A percentile compares a stretch with the other conserved stretches of the same genome.
Conservation (phyloP, 2,888 invertebrate species). For the Eurytoma adleriae region DNA sequence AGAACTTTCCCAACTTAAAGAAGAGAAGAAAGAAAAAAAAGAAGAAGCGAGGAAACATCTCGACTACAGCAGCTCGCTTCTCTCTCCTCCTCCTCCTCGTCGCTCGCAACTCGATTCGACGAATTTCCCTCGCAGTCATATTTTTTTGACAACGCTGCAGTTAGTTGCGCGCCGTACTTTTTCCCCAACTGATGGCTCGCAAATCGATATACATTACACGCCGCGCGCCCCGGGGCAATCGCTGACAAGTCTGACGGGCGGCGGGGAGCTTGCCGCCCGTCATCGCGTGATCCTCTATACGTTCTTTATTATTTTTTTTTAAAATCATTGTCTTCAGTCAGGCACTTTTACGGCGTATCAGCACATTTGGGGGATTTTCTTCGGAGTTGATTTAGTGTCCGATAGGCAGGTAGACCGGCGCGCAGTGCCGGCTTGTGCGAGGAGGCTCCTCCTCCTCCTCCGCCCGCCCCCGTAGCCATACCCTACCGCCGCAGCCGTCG, state of each 20-base stretch:
- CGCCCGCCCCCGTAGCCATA: background rate
- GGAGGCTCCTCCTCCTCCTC: background rate
- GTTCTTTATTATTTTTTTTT: too few relatives aligned
- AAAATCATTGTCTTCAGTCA: conserved; percentile 47
- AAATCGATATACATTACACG: too few relatives aligned
- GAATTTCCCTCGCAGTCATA: background rate
- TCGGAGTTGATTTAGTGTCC: conserved; percentile 62
- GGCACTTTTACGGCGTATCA: conserved; percentile 60
- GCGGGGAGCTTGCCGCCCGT: background rate
- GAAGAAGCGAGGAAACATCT: conserved; percentile 39
- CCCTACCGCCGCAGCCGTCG: background rate
- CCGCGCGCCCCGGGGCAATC: background rate
- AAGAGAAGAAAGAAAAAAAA: conserved; percentile 16
- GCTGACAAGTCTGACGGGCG: background rate
- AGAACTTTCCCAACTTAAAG: conserved; percentile 19
- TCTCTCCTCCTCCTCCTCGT: background rate
- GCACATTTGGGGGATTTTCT: conserved; percentile 62
- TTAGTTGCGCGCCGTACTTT: too few relatives aligned
- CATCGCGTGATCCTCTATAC: conserved; percentile 6
- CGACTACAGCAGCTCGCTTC: conserved; percentile 3
- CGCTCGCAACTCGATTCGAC: background rate
- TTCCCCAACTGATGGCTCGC: too few relatives aligned
- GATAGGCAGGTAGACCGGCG: conserved; percentile 50
- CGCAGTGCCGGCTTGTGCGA: conserved; percentile 37
- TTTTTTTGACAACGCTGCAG: too few relatives aligned